These are phyloP conservation scores for Cephus sareptanus DNA, from an alignment of 2,888 invertebrate species.

Conservation along the genomic window DNA sequence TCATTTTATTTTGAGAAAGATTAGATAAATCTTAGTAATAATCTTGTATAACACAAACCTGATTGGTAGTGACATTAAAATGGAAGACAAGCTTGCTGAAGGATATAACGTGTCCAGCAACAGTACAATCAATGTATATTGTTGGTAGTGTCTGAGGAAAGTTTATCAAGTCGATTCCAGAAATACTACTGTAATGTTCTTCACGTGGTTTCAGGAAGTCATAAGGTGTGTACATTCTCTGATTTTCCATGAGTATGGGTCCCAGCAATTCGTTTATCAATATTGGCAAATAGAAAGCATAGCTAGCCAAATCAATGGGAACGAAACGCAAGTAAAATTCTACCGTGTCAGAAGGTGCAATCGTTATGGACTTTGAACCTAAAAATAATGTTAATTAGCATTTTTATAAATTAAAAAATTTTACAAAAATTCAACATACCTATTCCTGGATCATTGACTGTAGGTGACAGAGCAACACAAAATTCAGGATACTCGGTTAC, in stretches of 20 bases:
- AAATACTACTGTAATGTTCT: constrained; percentile 11
- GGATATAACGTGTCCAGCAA: constrained; percentile 32
- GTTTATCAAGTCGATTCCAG: constrained; percentile 6
- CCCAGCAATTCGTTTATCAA: constrained; percentile 72
- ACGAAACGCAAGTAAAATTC: constrained; percentile 62
- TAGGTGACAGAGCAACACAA: constrained; percentile 40
- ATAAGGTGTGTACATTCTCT: constrained; percentile 29
- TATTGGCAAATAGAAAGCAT: constrained; percentile 72
- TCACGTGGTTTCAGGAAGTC: constrained; percentile 33
- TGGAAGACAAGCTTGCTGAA: constrained; percentile 40
- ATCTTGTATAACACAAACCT: constrained; percentile 24
- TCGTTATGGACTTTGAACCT: constrained; percentile 25
- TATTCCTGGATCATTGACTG: constrained; percentile 20
- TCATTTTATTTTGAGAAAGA: background rate
- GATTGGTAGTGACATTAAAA: constrained; percentile 27
- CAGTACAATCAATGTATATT: constrained; percentile 38
- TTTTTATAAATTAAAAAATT: background rate
- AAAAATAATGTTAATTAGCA: background rate
- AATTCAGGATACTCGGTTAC: constrained; percentile 61
- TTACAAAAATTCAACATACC: constrained; percentile 11
- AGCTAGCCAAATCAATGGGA: constrained; percentile 66
- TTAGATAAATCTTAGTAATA: background rate
- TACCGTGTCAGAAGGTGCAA: constrained; percentile 47
- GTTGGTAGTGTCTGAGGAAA: constrained; percentile 33
- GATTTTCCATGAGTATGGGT: constrained; percentile 65